phyloP scores from a whole-genome alignment of 2,888 invertebrate genomes.

The Thysanoteuthis rhombus region DNA sequence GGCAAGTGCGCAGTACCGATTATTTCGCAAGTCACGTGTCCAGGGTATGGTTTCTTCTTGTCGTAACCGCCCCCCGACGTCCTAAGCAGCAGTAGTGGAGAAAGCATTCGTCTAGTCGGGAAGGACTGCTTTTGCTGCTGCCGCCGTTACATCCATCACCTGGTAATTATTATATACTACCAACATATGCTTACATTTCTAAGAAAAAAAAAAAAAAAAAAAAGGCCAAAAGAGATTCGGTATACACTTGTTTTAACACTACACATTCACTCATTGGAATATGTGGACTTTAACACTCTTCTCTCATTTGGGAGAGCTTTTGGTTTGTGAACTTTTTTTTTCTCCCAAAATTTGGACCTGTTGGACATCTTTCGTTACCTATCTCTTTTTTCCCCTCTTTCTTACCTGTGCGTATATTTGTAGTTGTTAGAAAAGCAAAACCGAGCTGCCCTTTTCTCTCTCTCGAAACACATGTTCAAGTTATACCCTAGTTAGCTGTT shows the following conservation, averaged over 20 bases:
- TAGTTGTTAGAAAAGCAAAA: no score
- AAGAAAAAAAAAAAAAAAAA: no score
- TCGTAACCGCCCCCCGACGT: not conserved
- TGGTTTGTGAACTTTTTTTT: no score
- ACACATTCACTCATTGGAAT: not conserved
- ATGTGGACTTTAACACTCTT: not conserved
- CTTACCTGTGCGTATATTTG: not conserved
- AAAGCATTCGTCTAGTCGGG: not conserved
- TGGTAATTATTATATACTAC: not conserved
- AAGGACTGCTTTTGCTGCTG: slow-evolving; percentile 25
- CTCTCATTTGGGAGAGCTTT: not conserved
- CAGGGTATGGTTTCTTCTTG: slow-evolving; percentile 19
- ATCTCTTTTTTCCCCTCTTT: not conserved
- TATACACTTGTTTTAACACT: not conserved
- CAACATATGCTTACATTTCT: slow-evolving; percentile 14
- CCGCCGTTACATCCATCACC: slow-evolving; percentile 16
- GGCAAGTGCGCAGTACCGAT: not conserved
- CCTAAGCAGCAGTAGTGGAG: slow-evolving; percentile 18
- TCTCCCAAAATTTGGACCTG: no score
- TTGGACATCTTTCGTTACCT: no score
- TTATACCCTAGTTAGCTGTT: no score
- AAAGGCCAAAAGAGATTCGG: not conserved
- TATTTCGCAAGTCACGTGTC: slow-evolving; percentile 13
- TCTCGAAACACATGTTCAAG: no score
- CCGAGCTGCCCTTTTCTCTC: no score